Percentiles rank a stretch among this genome's conserved stretches.
Conservation (phyloP, 2,888 invertebrate species). For the Sipha maydis region DNA sequence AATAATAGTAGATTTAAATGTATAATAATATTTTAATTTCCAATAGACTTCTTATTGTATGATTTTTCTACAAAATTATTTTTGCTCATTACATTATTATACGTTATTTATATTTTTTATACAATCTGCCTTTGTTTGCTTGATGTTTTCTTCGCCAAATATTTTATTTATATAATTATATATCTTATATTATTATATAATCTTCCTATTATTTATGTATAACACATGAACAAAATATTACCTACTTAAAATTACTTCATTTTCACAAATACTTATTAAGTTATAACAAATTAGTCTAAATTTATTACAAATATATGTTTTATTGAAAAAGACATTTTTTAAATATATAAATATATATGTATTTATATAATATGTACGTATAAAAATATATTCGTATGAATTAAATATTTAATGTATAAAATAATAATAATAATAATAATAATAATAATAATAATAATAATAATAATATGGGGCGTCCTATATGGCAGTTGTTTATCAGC, state of each 20-base stretch:
- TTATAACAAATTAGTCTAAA: slow-evolving; percentile 49
- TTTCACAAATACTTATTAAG: slow-evolving; percentile 50
- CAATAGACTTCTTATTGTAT: neutral
- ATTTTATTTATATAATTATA: slow-evolving; percentile 54
- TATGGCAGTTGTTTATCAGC: neutral
- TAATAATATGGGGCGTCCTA: slow-evolving; percentile 13
- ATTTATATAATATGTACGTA: neutral
- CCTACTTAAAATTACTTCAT: slow-evolving; percentile 56
- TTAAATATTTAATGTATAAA: slow-evolving; percentile 36
- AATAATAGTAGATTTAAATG: neutral
- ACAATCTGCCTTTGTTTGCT: slow-evolving; percentile 56
- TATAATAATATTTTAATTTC: neutral
- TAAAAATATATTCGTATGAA: slow-evolving; percentile 33
- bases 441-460: slow-evolving; percentile 12
- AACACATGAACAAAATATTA: slow-evolving; percentile 55
- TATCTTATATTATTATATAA: neutral
- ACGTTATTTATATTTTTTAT: slow-evolving; percentile 35
- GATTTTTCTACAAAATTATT: neutral
- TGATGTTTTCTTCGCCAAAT: slow-evolving; percentile 44
- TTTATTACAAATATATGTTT: slow-evolving; percentile 44
- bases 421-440: slow-evolving; percentile 23
- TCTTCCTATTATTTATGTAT: slow-evolving; percentile 59
- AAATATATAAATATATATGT: slow-evolving; percentile 17
- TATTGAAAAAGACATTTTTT: slow-evolving; percentile 47
- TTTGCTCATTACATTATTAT: slow-evolving; percentile 37